phyloP scores from a whole-genome alignment of 2,888 invertebrate genomes.

The Gasteruption jaculator region DNA sequence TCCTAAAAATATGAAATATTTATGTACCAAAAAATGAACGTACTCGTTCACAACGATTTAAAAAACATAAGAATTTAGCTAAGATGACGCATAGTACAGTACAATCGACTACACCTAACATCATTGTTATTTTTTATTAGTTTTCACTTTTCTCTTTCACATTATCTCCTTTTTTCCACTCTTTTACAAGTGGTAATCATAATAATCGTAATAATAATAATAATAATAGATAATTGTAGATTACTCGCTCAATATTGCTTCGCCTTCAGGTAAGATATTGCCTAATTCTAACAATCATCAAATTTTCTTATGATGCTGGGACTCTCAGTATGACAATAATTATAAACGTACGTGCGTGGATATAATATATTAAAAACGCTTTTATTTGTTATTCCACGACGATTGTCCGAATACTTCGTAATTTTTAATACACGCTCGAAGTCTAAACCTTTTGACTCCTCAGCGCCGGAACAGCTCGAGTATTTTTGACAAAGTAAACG shows the following conservation, averaged over 20 bases:
- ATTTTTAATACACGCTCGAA: too few relatives aligned
- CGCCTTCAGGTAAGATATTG: conserved; percentile 46
- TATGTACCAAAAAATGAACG: conserved; percentile 36
- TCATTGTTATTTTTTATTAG: conserved; percentile 24
- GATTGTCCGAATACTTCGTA: too few relatives aligned
- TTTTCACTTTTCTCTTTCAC: conserved; percentile 14
- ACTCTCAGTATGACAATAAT: too few relatives aligned
- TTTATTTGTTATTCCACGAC: too few relatives aligned
- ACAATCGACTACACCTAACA: conserved; percentile 42
- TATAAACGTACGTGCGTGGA: too few relatives aligned
- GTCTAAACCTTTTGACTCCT: too few relatives aligned
- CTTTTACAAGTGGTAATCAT: too few relatives aligned
- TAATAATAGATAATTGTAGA: conserved; percentile 35
- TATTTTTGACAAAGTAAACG: too few relatives aligned
- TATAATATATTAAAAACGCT: too few relatives aligned
- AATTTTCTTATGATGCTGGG: too few relatives aligned
- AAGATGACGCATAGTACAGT: conserved; percentile 40
- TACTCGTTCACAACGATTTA: conserved; percentile 43
- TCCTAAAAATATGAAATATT: conserved; percentile 26
- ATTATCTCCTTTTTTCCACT: conserved; percentile 17
- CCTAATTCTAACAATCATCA: conserved; percentile 37
- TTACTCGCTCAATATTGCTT: conserved; percentile 45
- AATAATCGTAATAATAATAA: too few relatives aligned
- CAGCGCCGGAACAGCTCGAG: too few relatives aligned
- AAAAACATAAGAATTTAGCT: conserved; percentile 42